Evolutionary conservation across 2,113 vertebrate genomes (phyloP).

Genomic region (Lasiurus cinereus): DNA sequence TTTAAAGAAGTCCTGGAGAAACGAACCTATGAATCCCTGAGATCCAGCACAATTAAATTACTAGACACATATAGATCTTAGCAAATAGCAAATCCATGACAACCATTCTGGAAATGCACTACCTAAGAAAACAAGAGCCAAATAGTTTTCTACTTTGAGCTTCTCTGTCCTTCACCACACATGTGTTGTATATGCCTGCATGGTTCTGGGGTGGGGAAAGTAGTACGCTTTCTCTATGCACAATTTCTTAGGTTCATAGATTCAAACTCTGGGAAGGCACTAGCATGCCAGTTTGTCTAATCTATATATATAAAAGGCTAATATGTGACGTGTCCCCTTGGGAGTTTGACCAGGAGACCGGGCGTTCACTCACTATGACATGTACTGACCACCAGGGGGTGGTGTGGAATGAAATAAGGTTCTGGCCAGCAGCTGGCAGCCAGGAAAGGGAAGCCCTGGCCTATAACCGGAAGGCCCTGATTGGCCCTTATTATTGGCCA

Average conservation of each 20-base stretch:
- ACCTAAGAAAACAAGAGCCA: conserved; percentile 58
- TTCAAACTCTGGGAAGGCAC: not conserved
- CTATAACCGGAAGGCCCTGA: no score
- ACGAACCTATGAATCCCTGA: conserved; percentile 65
- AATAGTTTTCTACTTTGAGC: conserved; percentile 49
- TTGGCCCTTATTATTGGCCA: no score
- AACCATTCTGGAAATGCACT: conserved; percentile 65
- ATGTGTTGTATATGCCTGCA: conserved; percentile 1
- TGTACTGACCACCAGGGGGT: no score
- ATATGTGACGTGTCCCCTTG: no score
- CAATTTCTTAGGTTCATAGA: conserved; percentile 69
- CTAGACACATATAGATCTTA: conserved; percentile 71
- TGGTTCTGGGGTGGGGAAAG: conserved; percentile 13
- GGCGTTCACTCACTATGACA: no score
- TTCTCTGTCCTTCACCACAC: conserved; percentile 37
- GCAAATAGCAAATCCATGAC: conserved; percentile 74
- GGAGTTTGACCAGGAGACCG: no score
- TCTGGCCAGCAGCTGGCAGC: no score
- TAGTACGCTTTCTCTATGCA: not conserved
- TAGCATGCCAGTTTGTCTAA: conserved; percentile 48
- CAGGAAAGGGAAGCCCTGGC: no score
- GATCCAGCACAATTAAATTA: conserved; percentile 70
- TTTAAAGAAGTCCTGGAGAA: conserved; percentile 62
- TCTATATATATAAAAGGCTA: no score
- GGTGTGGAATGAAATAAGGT: no score